These are phyloP conservation scores for Onthophagus sagittarius DNA, from an alignment of 2,888 invertebrate genomes.

Conservation along the genomic window DNA sequence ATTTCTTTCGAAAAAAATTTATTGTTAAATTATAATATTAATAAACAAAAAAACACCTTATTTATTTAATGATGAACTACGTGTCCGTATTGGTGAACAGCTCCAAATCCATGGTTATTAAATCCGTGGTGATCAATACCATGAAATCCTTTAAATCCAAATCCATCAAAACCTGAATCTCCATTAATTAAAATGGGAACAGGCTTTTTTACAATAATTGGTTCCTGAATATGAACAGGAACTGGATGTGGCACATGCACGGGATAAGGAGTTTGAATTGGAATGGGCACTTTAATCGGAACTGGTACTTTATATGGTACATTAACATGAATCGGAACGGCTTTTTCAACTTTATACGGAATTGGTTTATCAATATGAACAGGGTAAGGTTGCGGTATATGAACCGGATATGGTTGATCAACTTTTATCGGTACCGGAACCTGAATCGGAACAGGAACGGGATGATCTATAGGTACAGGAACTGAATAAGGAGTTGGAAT, in stretches of 20 bases:
- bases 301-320: slow-evolving; percentile 43
- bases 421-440: slow-evolving; percentile 26
- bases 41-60: neutral
- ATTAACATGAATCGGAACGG: slow-evolving; percentile 45
- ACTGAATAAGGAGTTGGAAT: slow-evolving; percentile 34
- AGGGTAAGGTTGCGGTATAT: slow-evolving; percentile 48
- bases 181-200: slow-evolving; percentile 32
- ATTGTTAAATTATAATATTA: neutral
- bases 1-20: too few species aligned
- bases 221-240: slow-evolving; percentile 48
- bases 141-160: neutral
- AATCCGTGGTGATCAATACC: neutral
- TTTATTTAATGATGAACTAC: neutral
- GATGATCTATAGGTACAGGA: slow-evolving; percentile 40
- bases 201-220: slow-evolving; percentile 45
- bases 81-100: neutral
- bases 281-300: slow-evolving; percentile 49
- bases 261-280: slow-evolving; percentile 40
- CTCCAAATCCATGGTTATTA: neutral
- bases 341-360: slow-evolving; percentile 52
- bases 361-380: slow-evolving; percentile 52
- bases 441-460: neutral
- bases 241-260: slow-evolving; percentile 48
- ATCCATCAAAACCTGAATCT: slow-evolving; percentile 9
- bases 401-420: slow-evolving; percentile 48